phyloP scores from a whole-genome alignment of 2,888 invertebrate species.

The Leptopterna dolabrata region DNA sequence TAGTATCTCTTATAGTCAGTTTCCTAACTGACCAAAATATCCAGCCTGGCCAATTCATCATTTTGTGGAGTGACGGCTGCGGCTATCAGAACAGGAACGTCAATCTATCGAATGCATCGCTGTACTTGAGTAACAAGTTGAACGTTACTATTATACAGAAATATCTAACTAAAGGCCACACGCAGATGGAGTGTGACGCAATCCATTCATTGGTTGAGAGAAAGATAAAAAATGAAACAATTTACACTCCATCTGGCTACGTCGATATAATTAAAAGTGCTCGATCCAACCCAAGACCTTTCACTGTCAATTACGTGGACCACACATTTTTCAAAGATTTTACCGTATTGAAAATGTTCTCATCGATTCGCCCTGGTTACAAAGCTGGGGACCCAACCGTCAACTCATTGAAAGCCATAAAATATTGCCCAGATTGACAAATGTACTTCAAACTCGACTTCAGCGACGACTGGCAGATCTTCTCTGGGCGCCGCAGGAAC shows the following conservation, averaged over 20 bases:
- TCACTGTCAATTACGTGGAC: not conserved
- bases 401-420: not conserved
- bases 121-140: constrained; percentile 57
- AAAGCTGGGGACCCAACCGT: not conserved
- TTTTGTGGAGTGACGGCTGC: constrained; percentile 63
- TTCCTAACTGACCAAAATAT: no score
- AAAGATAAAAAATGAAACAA: not conserved
- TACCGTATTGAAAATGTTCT: not conserved
- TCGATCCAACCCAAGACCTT: not conserved
- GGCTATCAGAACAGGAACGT: constrained; percentile 3
- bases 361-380: constrained; percentile 14
- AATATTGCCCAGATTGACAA: not conserved
- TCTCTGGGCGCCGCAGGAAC: no score
- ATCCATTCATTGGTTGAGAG: not conserved
- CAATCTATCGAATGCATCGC: constrained; percentile 62
- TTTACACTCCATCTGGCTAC: not conserved
- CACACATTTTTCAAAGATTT: constrained; percentile 10
- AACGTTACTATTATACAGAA: constrained; percentile 64
- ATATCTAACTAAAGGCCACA: constrained; percentile 59
- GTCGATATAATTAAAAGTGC: not conserved
- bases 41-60: no score
- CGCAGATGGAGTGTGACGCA: no score
- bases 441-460: not conserved
- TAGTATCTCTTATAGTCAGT: no score
- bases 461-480: not conserved